Base-by-base conservation (phyloP, 2,797 vertebrate genomes). In the Tarsius wallacei region DNA sequence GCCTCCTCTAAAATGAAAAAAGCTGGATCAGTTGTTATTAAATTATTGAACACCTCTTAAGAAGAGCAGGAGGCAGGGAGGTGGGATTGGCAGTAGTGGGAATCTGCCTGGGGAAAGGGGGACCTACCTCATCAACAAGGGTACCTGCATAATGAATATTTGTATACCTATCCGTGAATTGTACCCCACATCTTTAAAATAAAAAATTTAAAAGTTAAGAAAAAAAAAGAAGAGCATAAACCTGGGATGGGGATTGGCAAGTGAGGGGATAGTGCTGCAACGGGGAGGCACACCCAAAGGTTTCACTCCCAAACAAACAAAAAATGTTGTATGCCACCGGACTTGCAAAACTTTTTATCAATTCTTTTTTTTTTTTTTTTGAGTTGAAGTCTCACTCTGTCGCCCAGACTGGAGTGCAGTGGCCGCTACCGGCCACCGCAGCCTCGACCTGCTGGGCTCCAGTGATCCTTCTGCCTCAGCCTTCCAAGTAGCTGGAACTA, bases 291-390 rank as follows among this genome's bases (percentile, higher is more conserved):
- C 12, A 86, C 13, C 77, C 74, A 55, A 93, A 87, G 42, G 42
- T 77, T 70, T n/a, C 24, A 82, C 28, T 61, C 14, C 22, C 33
- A 61, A 82, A 63, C 61, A 91, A 86, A 87, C n/a, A 90, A 80
- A 91, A 86, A 76, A 82, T 2, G 19, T n/a, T 49, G 28, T 82
- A 53, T n/a, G 22, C 51, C 55, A 87, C 22, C 24, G 11, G 78
- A 61, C 81, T 59, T 93, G 33, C 6, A 70, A 95, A 86, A 42
- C 8, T 55, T 89, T 92, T 73, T 84, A 85, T 88, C 21, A 61
- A 77, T 84, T 92, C 31, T 78, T 90, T 92, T 53, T 66, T n/a
- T 33, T 15, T 68, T 68, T 33, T 68, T 31, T 68, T 68, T 68
- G n/a, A 68, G 9, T n/a, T 17, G 33, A 17, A 17, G 66, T 19